Percentiles rank a stretch among this genome's conserved stretches.
Conservation (phyloP, 1,140 invertebrate genomes). For the Diprion similis region DNA sequence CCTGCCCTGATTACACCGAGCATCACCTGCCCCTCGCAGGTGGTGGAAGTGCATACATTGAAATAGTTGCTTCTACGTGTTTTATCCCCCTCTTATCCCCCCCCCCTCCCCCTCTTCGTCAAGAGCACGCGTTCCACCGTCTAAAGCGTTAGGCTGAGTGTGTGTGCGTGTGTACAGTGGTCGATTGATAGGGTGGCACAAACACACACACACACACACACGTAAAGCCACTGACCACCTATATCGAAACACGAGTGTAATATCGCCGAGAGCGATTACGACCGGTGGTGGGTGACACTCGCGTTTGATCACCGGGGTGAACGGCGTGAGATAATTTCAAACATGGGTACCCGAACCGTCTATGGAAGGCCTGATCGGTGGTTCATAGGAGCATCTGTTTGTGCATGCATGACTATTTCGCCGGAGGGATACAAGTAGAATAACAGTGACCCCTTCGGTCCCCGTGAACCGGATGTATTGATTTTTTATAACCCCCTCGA, state of each 20-base stretch:
- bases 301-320: not conserved
- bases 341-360: not conserved
- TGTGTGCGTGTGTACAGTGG: constrained; percentile 9
- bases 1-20: constrained; percentile 46
- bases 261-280: not conserved
- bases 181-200: not conserved
- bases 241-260: no score
- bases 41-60: constrained; percentile 40
- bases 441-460: not conserved
- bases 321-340: not conserved
- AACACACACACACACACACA: no score
- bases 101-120: not conserved
- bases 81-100: constrained; percentile 37
- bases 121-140: not conserved
- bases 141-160: constrained; percentile 18
- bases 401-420: not conserved
- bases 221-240: no score
- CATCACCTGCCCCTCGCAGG: constrained; percentile 57
- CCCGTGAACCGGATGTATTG: no score
- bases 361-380: no score
- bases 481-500: no score
- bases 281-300: not conserved
- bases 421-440: not conserved
- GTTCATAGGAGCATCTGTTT: not conserved
- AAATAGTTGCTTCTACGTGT: constrained; percentile 26